Base-by-base conservation (phyloP, 2,113 vertebrate genomes). In the Pelecanus crispus region DNA sequence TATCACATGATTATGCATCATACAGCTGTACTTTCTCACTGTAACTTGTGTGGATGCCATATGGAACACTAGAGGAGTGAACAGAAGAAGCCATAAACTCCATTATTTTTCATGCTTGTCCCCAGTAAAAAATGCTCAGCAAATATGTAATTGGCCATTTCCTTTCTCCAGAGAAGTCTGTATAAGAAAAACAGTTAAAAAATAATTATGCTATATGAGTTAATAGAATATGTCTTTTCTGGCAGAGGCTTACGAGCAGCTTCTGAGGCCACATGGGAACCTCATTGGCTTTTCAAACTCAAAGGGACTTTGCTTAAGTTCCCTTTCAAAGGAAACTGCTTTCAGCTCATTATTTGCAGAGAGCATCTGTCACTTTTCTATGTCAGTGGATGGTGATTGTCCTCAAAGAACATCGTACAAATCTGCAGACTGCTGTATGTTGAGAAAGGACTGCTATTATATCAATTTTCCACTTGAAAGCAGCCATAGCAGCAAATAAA, bases 391-490 rank as follows among this genome's bases (percentile, higher is more conserved):
- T 92, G 92, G 92, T 94, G 94, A 94, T 95, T 21, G 7, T 94
- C 79, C 93, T 97, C 96, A 93, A 91, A 97, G 90, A 94, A 90
- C 92, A 82, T 67, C 79, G 88, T 93, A 92, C 81, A 77, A 94
- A 92, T 86, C 94, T 92, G 75, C 92, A 96, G 95, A 88, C 92
- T 95, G 92, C 94, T 97, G 92, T 86, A 96, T 97, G 93, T 67
- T 16, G 79, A 95, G 92, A 96, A 92, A 96, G 94, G 85, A 22
- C 95, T 68, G 92, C 95, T 96, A 96, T 97, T 96, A 96, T 75
- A 97, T 88, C 92, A 95, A 97, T 97, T 97, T 97, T 97, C 95
- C 95, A 97, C 96, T 97, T 97, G 95, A 97, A 97, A 97, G 96
- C 93, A 90, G 95, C 95, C 97, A 96, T 97, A 97, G 97, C 94